Percentiles rank a stretch among this genome's conserved stretches.
phyloP scores from a whole-genome alignment of 2,797 vertebrate genomes.

The Cryptoblepharus egeriae region DNA sequence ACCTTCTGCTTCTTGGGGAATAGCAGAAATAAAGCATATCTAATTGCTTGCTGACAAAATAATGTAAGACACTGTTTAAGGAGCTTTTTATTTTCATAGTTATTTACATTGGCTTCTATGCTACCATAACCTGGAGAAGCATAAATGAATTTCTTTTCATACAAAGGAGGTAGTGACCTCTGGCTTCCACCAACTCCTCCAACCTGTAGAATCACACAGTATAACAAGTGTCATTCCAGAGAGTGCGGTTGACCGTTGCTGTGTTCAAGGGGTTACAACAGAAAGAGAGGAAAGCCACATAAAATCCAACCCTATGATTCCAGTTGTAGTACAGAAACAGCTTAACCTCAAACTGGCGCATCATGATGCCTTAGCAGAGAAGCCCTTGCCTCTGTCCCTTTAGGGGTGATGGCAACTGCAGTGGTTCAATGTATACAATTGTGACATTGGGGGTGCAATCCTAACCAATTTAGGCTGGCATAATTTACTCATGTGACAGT shows the following conservation, averaged over 20 bases:
- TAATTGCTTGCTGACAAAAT: conserved; percentile 22
- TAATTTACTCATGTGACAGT: too few relatives aligned
- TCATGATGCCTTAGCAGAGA: too few relatives aligned
- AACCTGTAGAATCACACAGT: neutral
- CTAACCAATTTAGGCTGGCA: too few relatives aligned
- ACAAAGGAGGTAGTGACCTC: neutral
- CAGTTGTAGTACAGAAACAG: neutral
- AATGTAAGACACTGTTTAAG: neutral
- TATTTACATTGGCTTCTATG: neutral
- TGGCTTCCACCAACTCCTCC: neutral
- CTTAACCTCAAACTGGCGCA: neutral
- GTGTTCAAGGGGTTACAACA: neutral
- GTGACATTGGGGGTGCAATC: too few relatives aligned
- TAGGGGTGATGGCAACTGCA: too few relatives aligned
- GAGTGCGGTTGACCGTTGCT: neutral
- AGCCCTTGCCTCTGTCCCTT: too few relatives aligned
- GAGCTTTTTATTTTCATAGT: conserved; percentile 11
- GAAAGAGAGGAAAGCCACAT: neutral
- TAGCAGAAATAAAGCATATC: conserved; percentile 12
- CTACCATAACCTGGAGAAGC: neutral
- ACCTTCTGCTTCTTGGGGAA: conserved; percentile 5
- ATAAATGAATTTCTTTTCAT: neutral
- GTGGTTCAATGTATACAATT: too few relatives aligned
- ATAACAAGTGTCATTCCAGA: neutral
- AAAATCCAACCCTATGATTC: neutral